phyloP scores from a whole-genome alignment of 2,888 invertebrate species.

The Parthenolecanium corni region DNA sequence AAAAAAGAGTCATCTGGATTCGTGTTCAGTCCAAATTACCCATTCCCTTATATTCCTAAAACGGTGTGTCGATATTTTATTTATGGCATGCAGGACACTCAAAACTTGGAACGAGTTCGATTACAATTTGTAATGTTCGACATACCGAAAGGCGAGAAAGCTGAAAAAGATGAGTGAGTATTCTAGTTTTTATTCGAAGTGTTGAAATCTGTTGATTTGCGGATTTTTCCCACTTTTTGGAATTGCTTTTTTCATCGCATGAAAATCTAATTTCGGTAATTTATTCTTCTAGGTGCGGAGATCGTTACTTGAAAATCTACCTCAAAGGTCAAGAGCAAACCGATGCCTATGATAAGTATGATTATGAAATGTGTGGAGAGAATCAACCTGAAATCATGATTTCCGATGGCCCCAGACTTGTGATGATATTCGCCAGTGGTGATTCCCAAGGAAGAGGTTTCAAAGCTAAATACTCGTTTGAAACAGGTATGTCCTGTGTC shows the following conservation, averaged over 20 bases:
- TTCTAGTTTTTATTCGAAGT: too few species aligned
- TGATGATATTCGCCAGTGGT: conserved; percentile 90
- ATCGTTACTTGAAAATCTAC: conserved; percentile 82
- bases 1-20: conserved; percentile 82
- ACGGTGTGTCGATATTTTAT: conserved; percentile 96
- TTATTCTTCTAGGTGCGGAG: conserved; percentile 54
- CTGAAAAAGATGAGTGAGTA: conserved; percentile 73
- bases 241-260: too few species aligned
- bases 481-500: conserved; percentile 55
- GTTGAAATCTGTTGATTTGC: too few species aligned
- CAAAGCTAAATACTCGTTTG: conserved; percentile 74
- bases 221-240: too few species aligned
- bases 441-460: conserved; percentile 82
- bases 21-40: conserved; percentile 93
- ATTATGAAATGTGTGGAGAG: conserved; percentile 80
- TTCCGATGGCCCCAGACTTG: conserved; percentile 83
- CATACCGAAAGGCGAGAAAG: conserved; percentile 74
- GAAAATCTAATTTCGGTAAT: too few species aligned
- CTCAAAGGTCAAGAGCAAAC: conserved; percentile 84
- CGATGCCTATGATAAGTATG: conserved; percentile 86
- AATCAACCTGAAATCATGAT: conserved; percentile 60
- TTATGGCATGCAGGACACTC: conserved; percentile 94
- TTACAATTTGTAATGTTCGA: conserved; percentile 80
- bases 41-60: conserved; percentile 87
- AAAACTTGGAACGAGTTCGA: conserved; percentile 86